A percentile compares a stretch with the other conserved stretches of the same genome.
Evolutionary conservation across 2,797 vertebrate species (phyloP).

Genomic region (Smutsia temminckii): DNA sequence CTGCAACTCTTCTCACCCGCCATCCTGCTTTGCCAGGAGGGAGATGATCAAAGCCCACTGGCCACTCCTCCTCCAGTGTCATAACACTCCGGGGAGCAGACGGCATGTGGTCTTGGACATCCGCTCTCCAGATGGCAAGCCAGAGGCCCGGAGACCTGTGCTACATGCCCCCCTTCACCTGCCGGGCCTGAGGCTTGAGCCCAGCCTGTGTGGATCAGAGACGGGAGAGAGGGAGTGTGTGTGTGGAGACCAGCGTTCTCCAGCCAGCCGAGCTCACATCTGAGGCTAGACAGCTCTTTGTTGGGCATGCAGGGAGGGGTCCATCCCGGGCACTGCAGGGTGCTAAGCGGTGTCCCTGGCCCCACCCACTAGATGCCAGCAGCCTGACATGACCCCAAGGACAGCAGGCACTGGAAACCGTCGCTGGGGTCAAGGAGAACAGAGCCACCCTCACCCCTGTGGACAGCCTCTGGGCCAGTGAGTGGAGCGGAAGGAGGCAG

Average conservation of each 20-base stretch:
- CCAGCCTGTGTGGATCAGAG: neutral
- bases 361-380: neutral
- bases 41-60: too few species aligned
- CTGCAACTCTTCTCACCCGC: too few species aligned
- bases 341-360: neutral
- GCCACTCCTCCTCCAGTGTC: too few species aligned
- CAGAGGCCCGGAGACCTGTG: too few species aligned
- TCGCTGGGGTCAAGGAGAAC: neutral
- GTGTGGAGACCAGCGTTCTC: neutral
- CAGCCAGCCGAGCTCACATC: neutral
- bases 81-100: too few species aligned
- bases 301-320: neutral
- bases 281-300: neutral
- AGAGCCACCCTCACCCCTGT: fast-evolving
- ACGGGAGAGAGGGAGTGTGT: neutral
- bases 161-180: too few species aligned
- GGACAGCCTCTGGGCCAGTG: neutral
- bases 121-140: too few species aligned
- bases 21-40: too few species aligned
- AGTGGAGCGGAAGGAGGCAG: too few species aligned
- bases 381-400: neutral
- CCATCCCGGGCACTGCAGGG: neutral
- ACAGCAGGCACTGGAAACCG: neutral
- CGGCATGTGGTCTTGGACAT: too few species aligned
- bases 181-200: too few species aligned